Evolutionary conservation across 2,888 invertebrate species (phyloP), one percentile per base, ranked within the genome.

Genomic region (Drepanosiphum platanoidis): DNA sequence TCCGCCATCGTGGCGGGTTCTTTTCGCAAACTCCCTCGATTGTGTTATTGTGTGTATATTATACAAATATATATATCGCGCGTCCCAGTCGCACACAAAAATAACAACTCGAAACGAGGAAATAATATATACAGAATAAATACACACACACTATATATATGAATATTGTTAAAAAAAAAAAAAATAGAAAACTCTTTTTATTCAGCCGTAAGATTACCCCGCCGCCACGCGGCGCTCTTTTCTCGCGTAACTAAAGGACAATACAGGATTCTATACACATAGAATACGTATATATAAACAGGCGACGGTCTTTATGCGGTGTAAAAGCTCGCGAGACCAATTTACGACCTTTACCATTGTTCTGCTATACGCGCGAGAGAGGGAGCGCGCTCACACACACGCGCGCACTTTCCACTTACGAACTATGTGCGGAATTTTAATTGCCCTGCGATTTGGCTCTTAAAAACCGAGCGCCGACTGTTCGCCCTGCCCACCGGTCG

Each of bases 371-470:
- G n/a, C 32, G 52, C 32, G 32, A n/a, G n/a, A n/a, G n/a, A n/a
- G n/a, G n/a, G n/a, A n/a, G n/a, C n/a, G n/a, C n/a, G n/a, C n/a
- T n/a, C n/a, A n/a, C n/a, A n/a, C n/a, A n/a, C n/a, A 42, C 11
- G 39, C 71, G 1, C 27, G 1, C 30, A 46, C 72, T 13, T 1
- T 22, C 27, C 1, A n/a, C 66, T n/a, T 15, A 52, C 27, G 11
- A 80, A 80, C 80, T 80, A 80, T 80, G 80, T 36, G 9, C 18
- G 80, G 80, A 80, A 80, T 80, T 80, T 80, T 80, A 80, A 80
- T 80, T 80, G 68, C 32, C 27, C 77, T 18, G 3, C 80, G 79
- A 68, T 79, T 79, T 34, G 46, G 79, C 79, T 79, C 66, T 79
- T 79, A 68, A 79, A 79, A 80, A 80, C 80, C 52, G 52, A 52